Percentiles rank a stretch among this genome's conserved stretches.
phyloP scores from a whole-genome alignment of 2,113 vertebrate species.

The Myotis davidii region DNA sequence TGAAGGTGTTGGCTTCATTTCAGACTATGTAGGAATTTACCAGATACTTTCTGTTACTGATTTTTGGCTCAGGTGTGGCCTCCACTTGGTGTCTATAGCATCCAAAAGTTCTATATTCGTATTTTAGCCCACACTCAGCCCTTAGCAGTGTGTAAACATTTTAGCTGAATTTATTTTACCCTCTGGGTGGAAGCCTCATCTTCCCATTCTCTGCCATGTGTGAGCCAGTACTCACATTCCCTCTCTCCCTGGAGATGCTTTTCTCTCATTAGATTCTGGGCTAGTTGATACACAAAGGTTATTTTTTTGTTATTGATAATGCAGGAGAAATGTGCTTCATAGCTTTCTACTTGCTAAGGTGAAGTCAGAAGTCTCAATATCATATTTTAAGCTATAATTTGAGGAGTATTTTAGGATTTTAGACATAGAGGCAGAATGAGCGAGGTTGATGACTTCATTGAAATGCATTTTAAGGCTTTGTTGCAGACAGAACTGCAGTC shows the following conservation, averaged over 20 bases:
- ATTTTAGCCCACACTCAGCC: not conserved
- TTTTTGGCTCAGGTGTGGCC: not conserved
- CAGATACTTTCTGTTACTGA: not conserved
- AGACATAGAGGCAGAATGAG: not conserved
- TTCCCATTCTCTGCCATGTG: not conserved
- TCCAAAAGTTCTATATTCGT: not conserved
- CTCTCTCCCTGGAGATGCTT: not conserved
- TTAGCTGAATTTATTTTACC: not conserved
- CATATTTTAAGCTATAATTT: not conserved
- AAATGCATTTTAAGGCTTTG: not conserved
- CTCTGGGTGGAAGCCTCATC: not conserved
- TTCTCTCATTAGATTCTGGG: not conserved
- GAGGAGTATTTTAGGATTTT: not conserved
- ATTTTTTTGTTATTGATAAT: not conserved
- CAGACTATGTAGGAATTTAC: not conserved
- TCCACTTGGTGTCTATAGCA: not conserved
- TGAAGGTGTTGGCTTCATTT: not conserved
- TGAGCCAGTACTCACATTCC: not conserved
- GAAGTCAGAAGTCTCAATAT: not conserved
- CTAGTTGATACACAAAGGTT: not conserved
- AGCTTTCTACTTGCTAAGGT: not conserved
- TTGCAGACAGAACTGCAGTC: not conserved
- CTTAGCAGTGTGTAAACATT: not conserved
- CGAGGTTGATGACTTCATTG: not conserved
- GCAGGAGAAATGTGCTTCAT: not conserved